Evolutionary conservation across 2,113 vertebrate genomes (phyloP).

Genomic region (Calcarius ornatus): DNA sequence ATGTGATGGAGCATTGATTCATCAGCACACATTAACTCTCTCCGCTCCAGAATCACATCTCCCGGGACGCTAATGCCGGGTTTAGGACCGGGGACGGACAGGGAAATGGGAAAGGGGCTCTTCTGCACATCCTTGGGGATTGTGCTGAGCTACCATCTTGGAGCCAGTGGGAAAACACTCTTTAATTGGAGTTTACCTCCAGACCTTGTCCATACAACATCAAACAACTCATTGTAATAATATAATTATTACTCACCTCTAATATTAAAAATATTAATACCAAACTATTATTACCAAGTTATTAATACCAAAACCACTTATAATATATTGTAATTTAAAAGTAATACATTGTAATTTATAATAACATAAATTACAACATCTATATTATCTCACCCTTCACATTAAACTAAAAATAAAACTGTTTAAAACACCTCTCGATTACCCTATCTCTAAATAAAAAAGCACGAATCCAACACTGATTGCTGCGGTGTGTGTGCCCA

Average conservation of each 20-base stretch:
- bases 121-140: neutral
- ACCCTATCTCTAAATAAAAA: neutral
- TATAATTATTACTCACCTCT: neutral
- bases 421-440: neutral
- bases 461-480: neutral
- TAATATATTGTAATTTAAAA: neutral
- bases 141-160: neutral
- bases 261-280: neutral
- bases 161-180: accelerated
- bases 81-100: neutral
- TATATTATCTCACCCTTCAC: neutral
- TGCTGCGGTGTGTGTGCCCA: neutral
- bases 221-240: neutral
- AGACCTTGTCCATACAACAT: neutral
- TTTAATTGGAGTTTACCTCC: neutral
- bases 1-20: slow-evolving; percentile 56
- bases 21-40: neutral
- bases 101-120: neutral
- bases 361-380: neutral
- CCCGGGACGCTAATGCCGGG: neutral
- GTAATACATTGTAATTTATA: neutral
- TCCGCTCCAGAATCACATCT: neutral
- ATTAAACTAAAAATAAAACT: neutral
- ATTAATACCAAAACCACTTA: neutral
- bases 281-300: neutral